These are phyloP conservation scores for Trypoxylon attenuatum DNA, from an alignment of 2,888 invertebrate species.

Conservation along the genomic window DNA sequence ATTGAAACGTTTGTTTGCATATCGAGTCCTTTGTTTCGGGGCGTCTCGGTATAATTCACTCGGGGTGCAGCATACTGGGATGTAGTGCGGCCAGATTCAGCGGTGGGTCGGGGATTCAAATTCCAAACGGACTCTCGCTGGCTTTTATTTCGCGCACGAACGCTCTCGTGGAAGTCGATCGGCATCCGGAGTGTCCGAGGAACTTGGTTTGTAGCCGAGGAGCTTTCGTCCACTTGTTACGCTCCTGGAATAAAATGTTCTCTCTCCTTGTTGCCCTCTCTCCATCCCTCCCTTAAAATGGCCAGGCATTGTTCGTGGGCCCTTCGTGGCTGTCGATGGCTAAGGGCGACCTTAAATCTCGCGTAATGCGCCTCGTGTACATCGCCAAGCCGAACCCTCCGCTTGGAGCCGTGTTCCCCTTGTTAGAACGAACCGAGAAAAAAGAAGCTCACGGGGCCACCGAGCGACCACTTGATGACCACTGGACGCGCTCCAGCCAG, in stretches of 20 bases:
- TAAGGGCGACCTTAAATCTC: constrained; percentile 59
- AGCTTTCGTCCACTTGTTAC: constrained; percentile 41
- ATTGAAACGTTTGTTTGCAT: constrained; percentile 56
- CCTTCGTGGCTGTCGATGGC: constrained; percentile 46
- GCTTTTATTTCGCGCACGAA: constrained; percentile 35
- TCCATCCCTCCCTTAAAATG: constrained; percentile 47
- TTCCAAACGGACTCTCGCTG: constrained; percentile 17
- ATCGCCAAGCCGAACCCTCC: constrained; percentile 15
- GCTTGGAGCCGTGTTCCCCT: constrained; percentile 33
- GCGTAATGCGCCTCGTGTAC: constrained; percentile 52
- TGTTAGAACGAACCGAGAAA: constrained; percentile 26
- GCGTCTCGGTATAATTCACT: constrained; percentile 38
- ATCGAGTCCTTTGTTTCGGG: constrained; percentile 38
- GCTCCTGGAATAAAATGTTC: constrained; percentile 50
- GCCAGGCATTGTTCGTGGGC: constrained; percentile 50
- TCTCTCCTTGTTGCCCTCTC: too few species aligned
- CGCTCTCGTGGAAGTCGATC: constrained; percentile 10
- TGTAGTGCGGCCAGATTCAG: not conserved
- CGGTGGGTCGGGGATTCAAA: constrained; percentile 41
- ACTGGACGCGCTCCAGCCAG: constrained; percentile 3
- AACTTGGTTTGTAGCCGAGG: constrained; percentile 33
- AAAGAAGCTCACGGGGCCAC: not conserved
- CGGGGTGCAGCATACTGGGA: not conserved
- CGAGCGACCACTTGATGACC: constrained; percentile 6
- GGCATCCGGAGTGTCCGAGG: constrained; percentile 46